phyloP scores from a whole-genome alignment of 2,888 invertebrate genomes.

The Drosophila antonietae region DNA sequence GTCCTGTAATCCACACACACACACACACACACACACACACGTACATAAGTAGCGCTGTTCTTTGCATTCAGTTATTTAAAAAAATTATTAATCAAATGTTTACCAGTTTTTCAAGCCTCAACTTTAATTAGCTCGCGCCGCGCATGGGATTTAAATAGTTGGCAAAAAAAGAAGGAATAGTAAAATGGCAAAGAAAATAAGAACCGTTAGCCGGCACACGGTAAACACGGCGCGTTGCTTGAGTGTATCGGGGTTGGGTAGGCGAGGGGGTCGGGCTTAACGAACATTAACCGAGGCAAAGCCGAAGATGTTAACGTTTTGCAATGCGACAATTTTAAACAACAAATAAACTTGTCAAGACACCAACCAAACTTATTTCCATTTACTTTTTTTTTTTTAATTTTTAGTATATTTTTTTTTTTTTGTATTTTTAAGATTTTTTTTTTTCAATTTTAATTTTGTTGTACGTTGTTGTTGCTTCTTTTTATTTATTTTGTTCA shows the following conservation, averaged over 20 bases:
- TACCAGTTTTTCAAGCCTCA: conserved; percentile 33
- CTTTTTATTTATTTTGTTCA: conserved; percentile 26
- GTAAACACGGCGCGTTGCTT: conserved; percentile 45
- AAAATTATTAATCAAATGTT: conserved; percentile 17
- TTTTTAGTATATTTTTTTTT: conserved; percentile 13
- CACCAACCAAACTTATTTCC: neutral
- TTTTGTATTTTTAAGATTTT: conserved; percentile 8
- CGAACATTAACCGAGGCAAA: conserved; percentile 67
- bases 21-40: conserved; percentile 19
- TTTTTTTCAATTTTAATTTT: conserved; percentile 20
- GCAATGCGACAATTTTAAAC: conserved; percentile 21
- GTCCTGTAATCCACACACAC: conserved; percentile 21
- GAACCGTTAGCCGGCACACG: conserved; percentile 68
- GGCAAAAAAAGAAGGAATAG: conserved; percentile 8
- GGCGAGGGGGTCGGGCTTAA: conserved; percentile 6
- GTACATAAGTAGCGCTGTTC: conserved; percentile 38
- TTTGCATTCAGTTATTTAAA: neutral
- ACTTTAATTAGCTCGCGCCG: conserved; percentile 26
- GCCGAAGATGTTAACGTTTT: conserved; percentile 62
- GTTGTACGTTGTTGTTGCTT: conserved; percentile 21
- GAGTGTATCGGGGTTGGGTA: neutral
- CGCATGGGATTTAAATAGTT: conserved; percentile 11
- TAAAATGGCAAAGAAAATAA: conserved; percentile 19
- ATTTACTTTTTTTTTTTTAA: neutral
- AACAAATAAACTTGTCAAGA: conserved; percentile 15